Conservation (phyloP, 2,797 vertebrate genomes). For the Mus caroli region DNA sequence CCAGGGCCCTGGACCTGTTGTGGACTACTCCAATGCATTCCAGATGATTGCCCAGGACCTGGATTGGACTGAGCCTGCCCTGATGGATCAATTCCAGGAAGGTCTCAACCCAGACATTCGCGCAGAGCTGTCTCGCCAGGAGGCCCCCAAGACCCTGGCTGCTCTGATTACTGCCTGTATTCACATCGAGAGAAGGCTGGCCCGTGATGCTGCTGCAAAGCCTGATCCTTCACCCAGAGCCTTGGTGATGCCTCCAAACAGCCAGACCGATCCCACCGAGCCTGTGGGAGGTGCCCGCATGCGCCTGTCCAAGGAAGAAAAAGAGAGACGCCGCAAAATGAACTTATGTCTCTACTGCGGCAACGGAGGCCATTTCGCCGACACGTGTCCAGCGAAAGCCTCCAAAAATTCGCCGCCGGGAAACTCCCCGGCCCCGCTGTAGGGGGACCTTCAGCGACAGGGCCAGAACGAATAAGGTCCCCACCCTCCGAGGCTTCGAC, state of each 20-base stretch:
- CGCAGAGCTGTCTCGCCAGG: conserved; percentile 67
- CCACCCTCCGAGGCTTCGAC: conserved; percentile 71
- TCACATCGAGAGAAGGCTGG: conserved; percentile 75
- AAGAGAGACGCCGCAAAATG: conserved; percentile 78
- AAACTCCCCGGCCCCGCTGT: conserved; percentile 86
- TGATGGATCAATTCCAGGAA: conserved; percentile 80
- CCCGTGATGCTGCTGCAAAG: conserved; percentile 56
- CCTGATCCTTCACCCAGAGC: conserved; percentile 40
- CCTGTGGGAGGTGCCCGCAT: conserved; percentile 81
- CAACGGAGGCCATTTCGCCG: conserved; percentile 78
- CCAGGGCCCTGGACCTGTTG: conserved; percentile 74
- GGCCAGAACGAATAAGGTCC: conserved; percentile 82
- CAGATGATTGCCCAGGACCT: conserved; percentile 82
- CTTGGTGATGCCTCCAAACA: not conserved
- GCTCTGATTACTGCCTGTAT: conserved; percentile 72
- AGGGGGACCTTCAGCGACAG: conserved; percentile 85
- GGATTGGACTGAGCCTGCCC: conserved; percentile 81
- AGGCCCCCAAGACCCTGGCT: conserved; percentile 42
- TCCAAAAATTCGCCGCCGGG: conserved; percentile 80
- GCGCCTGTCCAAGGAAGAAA: conserved; percentile 83
- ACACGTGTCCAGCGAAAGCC: conserved; percentile 84
- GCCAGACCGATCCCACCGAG: conserved; percentile 76
- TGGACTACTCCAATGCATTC: conserved; percentile 79
- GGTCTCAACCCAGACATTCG: conserved; percentile 80
- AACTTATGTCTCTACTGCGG: conserved; percentile 84